These are phyloP conservation scores for Elymnias hypermnestra DNA, from an alignment of 1,140 invertebrate species.

Conservation along the genomic window DNA sequence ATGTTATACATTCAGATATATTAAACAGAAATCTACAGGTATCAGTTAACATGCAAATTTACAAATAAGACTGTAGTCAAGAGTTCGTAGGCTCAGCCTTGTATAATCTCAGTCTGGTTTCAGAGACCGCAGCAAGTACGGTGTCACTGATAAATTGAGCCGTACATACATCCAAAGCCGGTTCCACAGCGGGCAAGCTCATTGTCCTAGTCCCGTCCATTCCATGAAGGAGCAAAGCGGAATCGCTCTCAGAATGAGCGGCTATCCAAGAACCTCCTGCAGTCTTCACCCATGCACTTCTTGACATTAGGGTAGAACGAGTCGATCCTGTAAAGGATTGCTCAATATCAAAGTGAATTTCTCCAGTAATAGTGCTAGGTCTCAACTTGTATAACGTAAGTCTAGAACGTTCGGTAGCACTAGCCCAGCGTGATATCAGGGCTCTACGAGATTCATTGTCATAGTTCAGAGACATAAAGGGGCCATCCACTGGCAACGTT, in stretches of 20 bases:
- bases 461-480: constrained; percentile 83
- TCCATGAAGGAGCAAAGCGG: constrained; percentile 81
- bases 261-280: constrained; percentile 74
- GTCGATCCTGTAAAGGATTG: constrained; percentile 46
- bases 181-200: constrained; percentile 77
- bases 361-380: constrained; percentile 59
- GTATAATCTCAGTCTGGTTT: constrained; percentile 80
- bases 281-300: constrained; percentile 43
- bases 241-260: constrained; percentile 80
- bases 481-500: constrained; percentile 82
- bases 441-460: constrained; percentile 80
- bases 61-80: not conserved
- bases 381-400: constrained; percentile 77
- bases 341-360: constrained; percentile 42
- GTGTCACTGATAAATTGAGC: constrained; percentile 71
- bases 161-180: constrained; percentile 81
- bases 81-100: constrained; percentile 51
- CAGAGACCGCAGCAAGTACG: constrained; percentile 80
- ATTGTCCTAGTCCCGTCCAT: constrained; percentile 77
- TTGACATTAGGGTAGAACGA: constrained; percentile 41
- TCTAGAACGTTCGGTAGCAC: constrained; percentile 74
- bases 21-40: no score
- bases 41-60: constrained; percentile 51
- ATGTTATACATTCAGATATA: no score
- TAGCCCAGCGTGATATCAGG: constrained; percentile 79